These are phyloP conservation scores for Aphidoletes aphidimyza DNA, from an alignment of 2,888 invertebrate species.

Conservation along the genomic window DNA sequence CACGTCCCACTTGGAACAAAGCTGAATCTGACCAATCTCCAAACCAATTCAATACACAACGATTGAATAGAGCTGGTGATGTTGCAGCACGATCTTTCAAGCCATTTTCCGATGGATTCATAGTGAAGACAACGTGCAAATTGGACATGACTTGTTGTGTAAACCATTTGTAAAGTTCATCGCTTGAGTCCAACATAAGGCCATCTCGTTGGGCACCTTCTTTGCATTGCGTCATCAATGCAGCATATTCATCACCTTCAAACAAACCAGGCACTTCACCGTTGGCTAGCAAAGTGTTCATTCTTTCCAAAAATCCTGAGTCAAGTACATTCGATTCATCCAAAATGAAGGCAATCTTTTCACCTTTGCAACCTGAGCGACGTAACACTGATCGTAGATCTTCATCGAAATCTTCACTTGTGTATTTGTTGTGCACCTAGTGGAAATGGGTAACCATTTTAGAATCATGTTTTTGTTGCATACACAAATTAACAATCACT, in stretches of 20 bases:
- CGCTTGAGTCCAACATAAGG: constrained; percentile 96
- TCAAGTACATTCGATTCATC: constrained; percentile 99
- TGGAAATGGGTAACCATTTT: too few relatives aligned
- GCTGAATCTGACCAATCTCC: constrained; percentile 99
- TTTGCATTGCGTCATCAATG: constrained; percentile 99
- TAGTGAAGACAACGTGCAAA: constrained; percentile 99
- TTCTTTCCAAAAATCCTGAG: constrained; percentile 97
- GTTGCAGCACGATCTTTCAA: constrained; percentile 98
- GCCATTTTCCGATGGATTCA: constrained; percentile 99
- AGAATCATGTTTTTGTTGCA: background rate
- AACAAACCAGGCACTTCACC: constrained; percentile 94
- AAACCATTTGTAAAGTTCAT: constrained; percentile 99
- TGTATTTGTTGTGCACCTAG: constrained; percentile 97
- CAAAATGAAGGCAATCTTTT: constrained; percentile 98
- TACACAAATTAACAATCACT: background rate
- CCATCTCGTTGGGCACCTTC: constrained; percentile 99
- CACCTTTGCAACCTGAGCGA: constrained; percentile 91
- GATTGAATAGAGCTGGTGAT: constrained; percentile 98
- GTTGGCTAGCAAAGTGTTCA: constrained; percentile 98
- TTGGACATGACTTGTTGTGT: constrained; percentile 99
- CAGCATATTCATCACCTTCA: constrained; percentile 98
- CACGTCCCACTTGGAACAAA: constrained; percentile 93
- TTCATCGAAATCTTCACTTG: constrained; percentile 98
- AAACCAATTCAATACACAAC: constrained; percentile 99
- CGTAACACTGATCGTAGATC: constrained; percentile 90